These are phyloP conservation scores for Diloba caeruleocephala DNA, from an alignment of 2,888 invertebrate genomes.

Conservation along the genomic window DNA sequence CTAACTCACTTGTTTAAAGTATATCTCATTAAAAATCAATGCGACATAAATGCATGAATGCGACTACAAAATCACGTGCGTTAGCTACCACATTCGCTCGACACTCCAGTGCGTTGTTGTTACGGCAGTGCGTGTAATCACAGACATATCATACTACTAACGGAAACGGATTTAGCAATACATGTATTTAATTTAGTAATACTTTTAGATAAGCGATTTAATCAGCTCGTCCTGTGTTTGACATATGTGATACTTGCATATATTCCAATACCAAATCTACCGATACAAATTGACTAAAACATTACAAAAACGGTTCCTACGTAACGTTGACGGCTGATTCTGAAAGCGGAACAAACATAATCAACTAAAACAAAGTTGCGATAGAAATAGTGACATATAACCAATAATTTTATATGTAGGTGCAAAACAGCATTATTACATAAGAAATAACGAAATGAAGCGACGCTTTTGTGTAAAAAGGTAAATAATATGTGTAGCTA, in stretches of 20 bases:
- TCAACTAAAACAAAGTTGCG: slow-evolving; percentile 24
- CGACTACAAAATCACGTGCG: slow-evolving; percentile 14
- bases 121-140: slow-evolving; percentile 46
- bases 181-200: slow-evolving; percentile 37
- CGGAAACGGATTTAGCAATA: slow-evolving; percentile 57
- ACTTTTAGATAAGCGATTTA: slow-evolving; percentile 24
- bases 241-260: slow-evolving; percentile 41
- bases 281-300: slow-evolving; percentile 13
- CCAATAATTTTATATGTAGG: slow-evolving; percentile 26
- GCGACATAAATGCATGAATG: slow-evolving; percentile 32
- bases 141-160: slow-evolving; percentile 43
- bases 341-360: slow-evolving; percentile 34
- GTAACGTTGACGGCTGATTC: slow-evolving; percentile 18
- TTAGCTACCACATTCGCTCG: slow-evolving; percentile 13
- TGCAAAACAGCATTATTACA: slow-evolving; percentile 26
- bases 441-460: slow-evolving; percentile 29
- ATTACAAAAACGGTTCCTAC: slow-evolving; percentile 4
- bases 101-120: slow-evolving; percentile 20
- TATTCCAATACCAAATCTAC: slow-evolving; percentile 34
- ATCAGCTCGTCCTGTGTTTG: slow-evolving; percentile 39
- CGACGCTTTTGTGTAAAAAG: slow-evolving; percentile 28
- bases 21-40: slow-evolving; percentile 31
- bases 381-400: slow-evolving; percentile 29
- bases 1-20: slow-evolving; percentile 14
- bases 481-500: slow-evolving; percentile 31